Evolutionary conservation across 2,888 invertebrate species (phyloP), one percentile per base, ranked within the genome.

Genomic region (Pseudococcus longispinus): DNA sequence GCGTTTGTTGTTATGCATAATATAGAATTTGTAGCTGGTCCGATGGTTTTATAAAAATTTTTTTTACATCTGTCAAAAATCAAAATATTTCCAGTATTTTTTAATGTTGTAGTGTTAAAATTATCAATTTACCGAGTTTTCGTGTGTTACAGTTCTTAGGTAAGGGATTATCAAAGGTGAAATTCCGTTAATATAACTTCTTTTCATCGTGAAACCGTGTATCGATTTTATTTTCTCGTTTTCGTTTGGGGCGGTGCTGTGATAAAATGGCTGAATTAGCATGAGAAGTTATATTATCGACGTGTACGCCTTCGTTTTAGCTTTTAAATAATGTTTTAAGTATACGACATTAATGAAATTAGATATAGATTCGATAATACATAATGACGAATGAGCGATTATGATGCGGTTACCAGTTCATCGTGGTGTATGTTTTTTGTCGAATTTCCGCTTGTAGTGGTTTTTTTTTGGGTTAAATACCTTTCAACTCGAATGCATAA

Each of bases 261-360:
- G 77, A 86, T 86, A 77, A 86, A 86, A 86, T 86, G 77, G 86
- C 80, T 86, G 86, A 74, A 86, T 86, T 55, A 70, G n/a, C 74
- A 32, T 85, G 44, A 32, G 44, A 86, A 32, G 29, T 80, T 51
- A 37, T 80, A 80, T 37, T 77, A 80, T 42, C 77, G 20, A n/a
- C 42, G 77, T 20, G 13, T 20, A 80, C 23, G 29, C 32, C 20
- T 80, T 42, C 9, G 29, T 65, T 65, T 77, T 37, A 37, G 37
- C 37, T 37, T 80, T 42, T 80, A 80, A 42, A 26, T 77, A 9
- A n/a, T n/a, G n/a, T 77, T 77, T 26, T 9, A 70, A 70, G 4
- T 26, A 13, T 29, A 8, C 9, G 9, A 26, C 2, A 29, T 29
- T 70, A 70, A 9, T 70, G 70, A 0, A 70, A 26, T 70, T 37